Evolutionary conservation across 2,113 vertebrate species (phyloP), one percentile per base, ranked within the genome.

Genomic region (Siniperca chuatsi): DNA sequence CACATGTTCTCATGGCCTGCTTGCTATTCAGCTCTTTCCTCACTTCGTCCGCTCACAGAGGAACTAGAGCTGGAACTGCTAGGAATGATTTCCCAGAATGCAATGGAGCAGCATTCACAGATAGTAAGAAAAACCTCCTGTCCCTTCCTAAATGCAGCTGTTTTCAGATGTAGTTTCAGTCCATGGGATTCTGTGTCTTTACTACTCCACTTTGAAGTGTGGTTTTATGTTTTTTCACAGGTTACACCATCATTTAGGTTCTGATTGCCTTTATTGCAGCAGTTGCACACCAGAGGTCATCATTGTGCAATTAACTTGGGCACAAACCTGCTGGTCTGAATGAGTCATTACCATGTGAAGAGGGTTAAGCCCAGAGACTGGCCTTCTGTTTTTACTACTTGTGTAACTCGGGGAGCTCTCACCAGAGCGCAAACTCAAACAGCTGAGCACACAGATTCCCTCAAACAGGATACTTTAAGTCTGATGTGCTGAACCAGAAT

Each of bases 1-100:
- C 94, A 94, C 93, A 94, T 94, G 93, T 93, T 95, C 93, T 94
- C 95, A 95, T 90, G 87, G 93, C 85, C 92, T 79, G 90, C 79
- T 91, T 87, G 86, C 90, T 90, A 91, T 93, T 94, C 93, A 86
- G 79, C 82, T 78, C 85, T 89, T 82, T 88, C 82, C 83, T 85
- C 87, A 75, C 76, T 73, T 76, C 70, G 75, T 91, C 86, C 65
- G 61, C 81, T 85, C 52, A 37, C 57, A 71, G 84, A 79, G 52
- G 50, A 89, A 83, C 84, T 64, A 18, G 69, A 83, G 84, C 84
- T 81, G 71, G 10, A 75, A 77, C 46, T 44, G 55, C 29, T 44
- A 68, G 50, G 44, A 73, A 50, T 69, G 20, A 66, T 74, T 78
- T 68, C 73, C 84, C 80, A 82, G 77, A 74, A 74, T 83, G 48